These are phyloP conservation scores for Dermochelys coriacea DNA, from an alignment of 2,797 vertebrate species.

Conservation along the genomic window DNA sequence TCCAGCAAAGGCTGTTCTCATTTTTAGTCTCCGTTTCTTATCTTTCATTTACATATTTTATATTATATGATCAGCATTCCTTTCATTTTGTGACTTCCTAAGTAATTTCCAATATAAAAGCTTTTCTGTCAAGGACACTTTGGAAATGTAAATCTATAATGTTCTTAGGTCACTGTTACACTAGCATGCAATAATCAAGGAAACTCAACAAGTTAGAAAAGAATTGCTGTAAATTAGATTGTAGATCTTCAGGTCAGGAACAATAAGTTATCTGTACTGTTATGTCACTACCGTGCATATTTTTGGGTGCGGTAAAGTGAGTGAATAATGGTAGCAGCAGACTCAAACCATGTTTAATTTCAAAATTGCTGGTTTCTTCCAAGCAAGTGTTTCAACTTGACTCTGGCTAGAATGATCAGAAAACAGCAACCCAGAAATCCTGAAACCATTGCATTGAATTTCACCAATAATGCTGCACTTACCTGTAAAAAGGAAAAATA, in stretches of 20 bases:
- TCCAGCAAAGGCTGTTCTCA: background rate
- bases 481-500: conserved; percentile 97
- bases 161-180: background rate
- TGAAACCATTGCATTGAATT: background rate
- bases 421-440: background rate
- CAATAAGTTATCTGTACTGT: background rate
- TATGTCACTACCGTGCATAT: background rate
- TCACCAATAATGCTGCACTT: conserved; percentile 20
- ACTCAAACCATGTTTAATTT: background rate
- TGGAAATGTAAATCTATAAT: background rate
- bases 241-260: background rate
- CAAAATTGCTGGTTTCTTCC: background rate
- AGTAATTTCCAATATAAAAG: background rate
- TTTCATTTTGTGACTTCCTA: no score
- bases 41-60: background rate
- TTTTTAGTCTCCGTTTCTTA: background rate
- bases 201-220: background rate
- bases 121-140: background rate
- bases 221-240: background rate
- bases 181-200: background rate
- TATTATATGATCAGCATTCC: no score
- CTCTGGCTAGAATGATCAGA: background rate
- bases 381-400: background rate
- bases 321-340: background rate
- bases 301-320: no score